phyloP scores from a whole-genome alignment of 1,140 invertebrate species.

The Lamellibrachia luymesi region DNA sequence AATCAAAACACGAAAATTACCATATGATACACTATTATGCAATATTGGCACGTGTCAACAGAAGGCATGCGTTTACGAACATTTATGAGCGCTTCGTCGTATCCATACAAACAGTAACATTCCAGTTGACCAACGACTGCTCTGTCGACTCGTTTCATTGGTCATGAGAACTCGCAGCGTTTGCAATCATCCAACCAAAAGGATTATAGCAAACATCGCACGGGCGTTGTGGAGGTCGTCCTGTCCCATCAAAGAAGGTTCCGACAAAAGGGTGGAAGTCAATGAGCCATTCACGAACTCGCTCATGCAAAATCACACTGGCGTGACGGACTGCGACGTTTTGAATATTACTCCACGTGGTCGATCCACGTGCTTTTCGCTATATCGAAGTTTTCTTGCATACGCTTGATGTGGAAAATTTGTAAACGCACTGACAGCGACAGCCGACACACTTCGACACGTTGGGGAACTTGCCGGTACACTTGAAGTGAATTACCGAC shows the following conservation, averaged over 20 bases:
- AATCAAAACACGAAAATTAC: background rate
- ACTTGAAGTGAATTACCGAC: background rate
- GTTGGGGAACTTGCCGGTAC: background rate
- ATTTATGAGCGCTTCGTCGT: background rate
- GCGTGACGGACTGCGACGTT: background rate
- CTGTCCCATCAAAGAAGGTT: background rate
- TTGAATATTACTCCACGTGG: background rate
- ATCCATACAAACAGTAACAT: background rate
- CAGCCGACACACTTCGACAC: background rate
- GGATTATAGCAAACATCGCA: background rate
- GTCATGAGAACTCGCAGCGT: background rate
- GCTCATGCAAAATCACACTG: background rate
- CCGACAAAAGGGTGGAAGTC: background rate
- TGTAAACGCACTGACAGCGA: background rate
- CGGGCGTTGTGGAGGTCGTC: background rate
- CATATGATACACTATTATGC: background rate
- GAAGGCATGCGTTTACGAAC: background rate
- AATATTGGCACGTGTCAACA: background rate
- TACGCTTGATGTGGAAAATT: background rate
- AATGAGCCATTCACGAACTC: background rate
- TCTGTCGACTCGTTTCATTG: background rate
- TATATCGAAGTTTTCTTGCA: background rate
- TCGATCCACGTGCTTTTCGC: background rate
- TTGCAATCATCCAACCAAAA: background rate
- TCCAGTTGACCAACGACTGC: background rate